Percentiles rank a stretch among this genome's conserved stretches.
phyloP scores from a whole-genome alignment of 2,888 invertebrate genomes.

The Caenorhabditis macrosperma region DNA sequence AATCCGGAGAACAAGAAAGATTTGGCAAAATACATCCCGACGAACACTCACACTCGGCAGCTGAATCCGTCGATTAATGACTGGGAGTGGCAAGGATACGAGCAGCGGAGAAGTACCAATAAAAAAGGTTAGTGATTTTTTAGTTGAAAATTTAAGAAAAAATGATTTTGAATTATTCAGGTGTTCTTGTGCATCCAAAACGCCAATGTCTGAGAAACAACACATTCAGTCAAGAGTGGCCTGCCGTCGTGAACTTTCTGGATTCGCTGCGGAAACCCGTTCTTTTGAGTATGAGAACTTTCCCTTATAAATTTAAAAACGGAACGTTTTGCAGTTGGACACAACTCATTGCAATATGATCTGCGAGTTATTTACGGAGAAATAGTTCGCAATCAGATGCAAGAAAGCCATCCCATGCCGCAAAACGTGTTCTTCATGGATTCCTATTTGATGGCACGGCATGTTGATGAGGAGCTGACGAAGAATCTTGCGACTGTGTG shows the following conservation, averaged over 20 bases:
- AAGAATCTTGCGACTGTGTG: conserved; percentile 7
- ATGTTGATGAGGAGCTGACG: conserved; percentile 61
- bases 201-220: conserved; percentile 14
- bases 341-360: conserved; percentile 72
- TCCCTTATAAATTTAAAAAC: background rate
- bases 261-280: conserved; percentile 67
- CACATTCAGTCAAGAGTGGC: conserved; percentile 59
- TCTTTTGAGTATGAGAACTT: conserved; percentile 25
- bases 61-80: conserved; percentile 69
- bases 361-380: conserved; percentile 73
- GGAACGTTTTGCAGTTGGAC: conserved; percentile 64
- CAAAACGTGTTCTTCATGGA: conserved; percentile 68
- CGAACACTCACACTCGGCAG: conserved; percentile 63
- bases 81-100: conserved; percentile 71
- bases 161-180: background rate
- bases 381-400: conserved; percentile 59
- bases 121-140: conserved; percentile 22
- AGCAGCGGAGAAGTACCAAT: conserved; percentile 14
- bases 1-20: background rate
- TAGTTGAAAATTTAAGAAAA: background rate
- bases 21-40: conserved; percentile 22
- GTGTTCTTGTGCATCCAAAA: conserved; percentile 30
- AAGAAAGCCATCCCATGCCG: conserved; percentile 46
- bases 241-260: conserved; percentile 67
- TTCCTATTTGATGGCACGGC: conserved; percentile 63